Conservation (phyloP, 2,113 vertebrate species). For the Campylomormyrus tamandua region DNA sequence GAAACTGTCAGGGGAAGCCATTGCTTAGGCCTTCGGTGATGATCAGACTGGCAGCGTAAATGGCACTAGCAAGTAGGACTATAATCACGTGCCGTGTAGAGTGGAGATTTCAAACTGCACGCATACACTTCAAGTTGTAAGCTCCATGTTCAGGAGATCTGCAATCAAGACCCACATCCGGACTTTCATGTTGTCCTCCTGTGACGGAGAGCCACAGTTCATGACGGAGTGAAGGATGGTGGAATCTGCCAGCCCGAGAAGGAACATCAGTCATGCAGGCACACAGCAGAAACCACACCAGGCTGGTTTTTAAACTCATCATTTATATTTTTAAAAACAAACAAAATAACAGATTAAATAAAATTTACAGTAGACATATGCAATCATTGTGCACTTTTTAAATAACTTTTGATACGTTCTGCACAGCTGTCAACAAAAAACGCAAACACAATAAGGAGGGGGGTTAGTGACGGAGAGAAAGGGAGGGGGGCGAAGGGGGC, state of each 20-base stretch:
- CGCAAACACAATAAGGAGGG: constrained; percentile 55
- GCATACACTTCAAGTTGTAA: neutral
- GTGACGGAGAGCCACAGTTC: neutral
- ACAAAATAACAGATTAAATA: constrained; percentile 72
- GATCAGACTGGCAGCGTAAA: neutral
- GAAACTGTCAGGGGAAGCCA: neutral
- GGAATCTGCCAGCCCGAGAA: neutral
- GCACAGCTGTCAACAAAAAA: constrained; percentile 67
- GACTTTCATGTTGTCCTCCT: neutral
- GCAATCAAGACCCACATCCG: neutral
- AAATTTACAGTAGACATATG: constrained; percentile 77
- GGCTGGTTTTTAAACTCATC: constrained; percentile 41
- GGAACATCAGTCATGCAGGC: neutral
- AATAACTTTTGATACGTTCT: constrained; percentile 69
- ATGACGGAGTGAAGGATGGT: neutral
- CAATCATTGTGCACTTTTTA: constrained; percentile 72
- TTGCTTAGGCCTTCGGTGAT: neutral
- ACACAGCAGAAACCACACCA: neutral
- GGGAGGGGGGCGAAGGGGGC: neutral
- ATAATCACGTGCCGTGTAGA: neutral
- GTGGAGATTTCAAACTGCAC: neutral
- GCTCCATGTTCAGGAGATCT: neutral
- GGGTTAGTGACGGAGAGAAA: constrained; percentile 30
- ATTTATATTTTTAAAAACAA: constrained; percentile 81
- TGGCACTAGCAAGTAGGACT: neutral